These are phyloP conservation scores for Champsocephalus esox DNA, from an alignment of 2,797 vertebrate species.

Conservation along the genomic window DNA sequence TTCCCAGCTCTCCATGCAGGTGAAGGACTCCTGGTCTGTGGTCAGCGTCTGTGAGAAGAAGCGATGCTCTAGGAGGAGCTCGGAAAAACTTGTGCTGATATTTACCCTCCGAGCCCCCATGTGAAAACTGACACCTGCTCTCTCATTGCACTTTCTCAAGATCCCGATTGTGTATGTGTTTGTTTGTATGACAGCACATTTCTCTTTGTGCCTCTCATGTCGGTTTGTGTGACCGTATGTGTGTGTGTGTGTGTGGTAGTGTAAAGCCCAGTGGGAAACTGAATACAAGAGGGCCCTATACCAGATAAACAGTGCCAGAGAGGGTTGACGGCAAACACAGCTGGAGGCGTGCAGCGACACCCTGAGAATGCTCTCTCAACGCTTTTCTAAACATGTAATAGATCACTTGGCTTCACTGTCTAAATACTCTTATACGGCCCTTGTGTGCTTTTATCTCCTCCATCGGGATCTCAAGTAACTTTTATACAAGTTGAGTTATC, in stretches of 20 bases:
- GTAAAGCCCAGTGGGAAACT: slow-evolving; percentile 73
- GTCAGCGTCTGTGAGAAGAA: slow-evolving; percentile 54
- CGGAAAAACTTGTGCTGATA: slow-evolving; percentile 43
- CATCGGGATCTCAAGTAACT: slow-evolving; percentile 28
- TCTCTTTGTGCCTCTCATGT: slow-evolving; percentile 67
- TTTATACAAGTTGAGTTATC: slow-evolving; percentile 18
- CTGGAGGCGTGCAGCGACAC: slow-evolving; percentile 69
- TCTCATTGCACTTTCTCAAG: slow-evolving; percentile 84
- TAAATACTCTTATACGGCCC: slow-evolving; percentile 39
- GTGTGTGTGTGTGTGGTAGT: slow-evolving; percentile 44
- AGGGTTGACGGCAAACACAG: slow-evolving; percentile 76
- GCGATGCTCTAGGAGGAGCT: not conserved
- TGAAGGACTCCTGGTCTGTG: slow-evolving; percentile 42
- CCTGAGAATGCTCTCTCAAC: slow-evolving; percentile 73
- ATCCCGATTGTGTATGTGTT: slow-evolving; percentile 69
- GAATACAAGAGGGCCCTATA: slow-evolving; percentile 57
- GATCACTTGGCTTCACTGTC: slow-evolving; percentile 75
- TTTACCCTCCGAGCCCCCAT: slow-evolving; percentile 71
- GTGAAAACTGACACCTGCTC: slow-evolving; percentile 86
- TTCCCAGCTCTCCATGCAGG: slow-evolving; percentile 73
- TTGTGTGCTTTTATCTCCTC: slow-evolving; percentile 47
- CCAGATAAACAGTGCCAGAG: slow-evolving; percentile 75
- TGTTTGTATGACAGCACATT: slow-evolving; percentile 78
- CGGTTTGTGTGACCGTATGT: slow-evolving; percentile 20
- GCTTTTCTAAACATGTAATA: slow-evolving; percentile 77